Evolutionary conservation across 2,797 vertebrate species (phyloP).

Genomic region (Notamacropus eugenii): DNA sequence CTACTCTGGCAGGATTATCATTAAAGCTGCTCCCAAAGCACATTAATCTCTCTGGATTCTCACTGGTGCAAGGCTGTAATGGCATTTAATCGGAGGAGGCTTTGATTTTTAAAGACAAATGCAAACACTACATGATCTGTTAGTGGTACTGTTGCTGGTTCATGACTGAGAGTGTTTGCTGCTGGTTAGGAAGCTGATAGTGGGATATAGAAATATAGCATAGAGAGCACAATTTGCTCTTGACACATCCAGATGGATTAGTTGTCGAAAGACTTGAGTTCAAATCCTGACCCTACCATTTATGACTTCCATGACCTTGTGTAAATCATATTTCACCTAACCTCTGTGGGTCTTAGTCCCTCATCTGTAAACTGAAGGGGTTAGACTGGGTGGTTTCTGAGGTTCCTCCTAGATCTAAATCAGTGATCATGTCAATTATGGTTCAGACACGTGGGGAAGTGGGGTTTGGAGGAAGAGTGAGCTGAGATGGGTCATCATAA

Average conservation of each 20-base stretch:
- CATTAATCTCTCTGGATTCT: conserved; percentile 82
- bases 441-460: neutral
- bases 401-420: neutral
- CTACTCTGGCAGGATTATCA: conserved; percentile 80
- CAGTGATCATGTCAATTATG: neutral
- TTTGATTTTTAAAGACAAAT: conserved; percentile 85
- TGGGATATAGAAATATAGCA: conserved; percentile 37
- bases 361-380: neutral
- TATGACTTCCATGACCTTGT: neutral
- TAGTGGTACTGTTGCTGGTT: conserved; percentile 78
- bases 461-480: neutral
- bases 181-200: conserved; percentile 52
- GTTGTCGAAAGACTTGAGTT: neutral
- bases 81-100: conserved; percentile 82
- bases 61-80: conserved; percentile 80
- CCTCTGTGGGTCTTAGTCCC: neutral
- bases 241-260: neutral
- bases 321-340: neutral
- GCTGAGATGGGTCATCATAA: neutral
- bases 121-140: conserved; percentile 80
- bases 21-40: conserved; percentile 81
- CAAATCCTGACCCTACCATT: neutral
- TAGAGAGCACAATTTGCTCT: neutral
- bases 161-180: conserved; percentile 56
- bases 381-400: neutral